Evolutionary conservation across 2,888 invertebrate species (phyloP).

Genomic region (Rutpela maculata): DNA sequence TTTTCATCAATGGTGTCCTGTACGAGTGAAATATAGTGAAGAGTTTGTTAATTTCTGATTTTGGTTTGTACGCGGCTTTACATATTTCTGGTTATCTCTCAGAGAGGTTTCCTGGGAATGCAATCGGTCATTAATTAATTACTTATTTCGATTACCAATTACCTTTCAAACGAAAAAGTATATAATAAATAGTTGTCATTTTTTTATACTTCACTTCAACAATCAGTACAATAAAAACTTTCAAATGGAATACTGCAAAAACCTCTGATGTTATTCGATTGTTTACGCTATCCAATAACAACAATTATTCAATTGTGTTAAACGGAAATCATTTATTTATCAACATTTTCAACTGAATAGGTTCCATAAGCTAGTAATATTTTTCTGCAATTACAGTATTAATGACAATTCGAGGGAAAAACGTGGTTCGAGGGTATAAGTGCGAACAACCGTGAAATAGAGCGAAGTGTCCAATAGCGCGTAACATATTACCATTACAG

Average conservation of each 20-base stretch:
- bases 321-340: constrained; percentile 39
- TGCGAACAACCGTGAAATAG: constrained; percentile 59
- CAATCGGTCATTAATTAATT: no score
- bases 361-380: constrained; percentile 38
- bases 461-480: constrained; percentile 58
- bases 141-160: no score
- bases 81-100: no score
- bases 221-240: neutral
- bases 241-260: neutral
- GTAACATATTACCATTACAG: constrained; percentile 54
- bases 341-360: constrained; percentile 34
- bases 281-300: constrained; percentile 10
- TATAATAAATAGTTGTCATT: no score
- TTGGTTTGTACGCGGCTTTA: no score
- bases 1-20: no score
- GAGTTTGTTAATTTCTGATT: no score
- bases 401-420: constrained; percentile 50
- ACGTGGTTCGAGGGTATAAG: constrained; percentile 54
- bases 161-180: no score
- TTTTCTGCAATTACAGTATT: constrained; percentile 50
- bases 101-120: no score
- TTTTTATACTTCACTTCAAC: neutral
- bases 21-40: no score
- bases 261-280: neutral
- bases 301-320: constrained; percentile 34